These are phyloP conservation scores for Achatina immaculata DNA, from an alignment of 1,140 invertebrate species.

Conservation along the genomic window DNA sequence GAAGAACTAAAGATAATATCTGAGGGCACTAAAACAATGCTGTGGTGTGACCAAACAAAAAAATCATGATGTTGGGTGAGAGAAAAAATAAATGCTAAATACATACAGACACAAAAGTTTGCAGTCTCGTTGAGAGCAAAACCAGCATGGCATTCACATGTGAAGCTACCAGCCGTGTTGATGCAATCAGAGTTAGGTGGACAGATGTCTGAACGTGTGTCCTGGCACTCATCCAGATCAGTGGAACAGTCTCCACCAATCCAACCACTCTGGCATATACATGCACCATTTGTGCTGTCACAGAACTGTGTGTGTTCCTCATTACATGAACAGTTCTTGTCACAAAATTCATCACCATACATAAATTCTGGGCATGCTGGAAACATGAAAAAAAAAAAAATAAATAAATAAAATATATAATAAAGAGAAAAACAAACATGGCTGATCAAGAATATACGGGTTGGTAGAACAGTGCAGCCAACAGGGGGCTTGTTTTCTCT, in stretches of 20 bases:
- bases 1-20: no score
- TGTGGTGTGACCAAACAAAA: no score
- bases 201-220: conserved; percentile 80
- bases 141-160: conserved; percentile 20
- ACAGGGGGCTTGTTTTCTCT: no score
- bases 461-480: no score
- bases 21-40: no score
- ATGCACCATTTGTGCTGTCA: conserved; percentile 25
- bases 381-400: background rate
- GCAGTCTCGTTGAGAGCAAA: background rate
- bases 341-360: conserved; percentile 30
- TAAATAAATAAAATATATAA: no score
- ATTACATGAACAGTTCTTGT: conserved; percentile 24
- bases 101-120: background rate
- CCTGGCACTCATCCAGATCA: conserved; percentile 69
- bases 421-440: no score
- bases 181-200: conserved; percentile 76
- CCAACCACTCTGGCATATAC: conserved; percentile 43
- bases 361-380: conserved; percentile 32
- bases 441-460: no score
- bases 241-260: conserved; percentile 24
- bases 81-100: no score
- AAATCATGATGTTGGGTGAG: no score
- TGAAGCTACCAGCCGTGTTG: conserved; percentile 72
- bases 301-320: conserved; percentile 33